Evolutionary conservation across 2,113 vertebrate species (phyloP), one percentile per base, ranked within the genome.

Genomic region (Elanoides forficatus): DNA sequence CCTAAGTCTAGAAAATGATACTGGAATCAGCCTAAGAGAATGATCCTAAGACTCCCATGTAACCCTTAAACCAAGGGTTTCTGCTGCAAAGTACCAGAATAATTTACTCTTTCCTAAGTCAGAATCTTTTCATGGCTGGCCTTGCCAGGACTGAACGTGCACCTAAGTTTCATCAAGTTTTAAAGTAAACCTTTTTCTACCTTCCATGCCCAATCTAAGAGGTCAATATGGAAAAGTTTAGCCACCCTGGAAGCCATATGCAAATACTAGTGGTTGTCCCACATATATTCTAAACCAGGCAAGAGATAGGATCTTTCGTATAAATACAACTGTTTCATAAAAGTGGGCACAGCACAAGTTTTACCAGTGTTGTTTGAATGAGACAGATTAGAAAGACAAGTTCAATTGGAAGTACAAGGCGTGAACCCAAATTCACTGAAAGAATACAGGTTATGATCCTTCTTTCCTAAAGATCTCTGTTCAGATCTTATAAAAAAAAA

Each of bases 141-240:
- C 11, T 55, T 80, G 13, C 16, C 32, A 80, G n/a, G 10, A 67
- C 22, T 2, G 15, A 55, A 27, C 0, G 0, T n/a, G 8, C 10
- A 47, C 13, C 14, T 78, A 60, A n/a, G 16, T 65, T 78, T 52
- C 29, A 32, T 26, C 4, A 56, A 70, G 22, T 58, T 65, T 84
- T 84, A 47, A 67, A 48, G 10, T 27, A 66, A 53, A 7, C 13
- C 3, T 47, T 83, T 83, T 78, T 38, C 21, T 78, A 12, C 32
- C 16, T 40, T 29, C 29, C 16, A 29, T 0, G 0, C 2, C 12
- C 8, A 45, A 10, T 30, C 11, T 58, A 71, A 90, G 15, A 70
- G 29, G 6, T 4, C 2, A 1, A 15, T 52, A 42, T 30, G 7
- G 9, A 52, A 42, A 76, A 36, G 5, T 50, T 70, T 32, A 68